phyloP scores from a whole-genome alignment of 2,888 invertebrate species.

The Drosophila setosimentum region DNA sequence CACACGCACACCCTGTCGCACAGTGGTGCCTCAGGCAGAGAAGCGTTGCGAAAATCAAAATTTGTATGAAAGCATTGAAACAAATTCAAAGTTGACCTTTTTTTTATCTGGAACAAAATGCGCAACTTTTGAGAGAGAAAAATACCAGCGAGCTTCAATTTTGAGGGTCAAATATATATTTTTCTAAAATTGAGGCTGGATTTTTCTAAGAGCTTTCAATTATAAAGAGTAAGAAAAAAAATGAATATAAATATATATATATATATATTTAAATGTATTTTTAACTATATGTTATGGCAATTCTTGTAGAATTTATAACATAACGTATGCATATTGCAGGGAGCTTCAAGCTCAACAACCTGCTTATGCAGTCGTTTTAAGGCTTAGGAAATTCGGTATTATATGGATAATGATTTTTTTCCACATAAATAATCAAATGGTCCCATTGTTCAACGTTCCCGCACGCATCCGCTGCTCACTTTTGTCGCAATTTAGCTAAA shows the following conservation, averaged over 20 bases:
- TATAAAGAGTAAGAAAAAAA: not conserved
- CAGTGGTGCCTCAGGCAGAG: not conserved
- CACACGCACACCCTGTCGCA: not conserved
- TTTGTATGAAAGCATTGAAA: not conserved
- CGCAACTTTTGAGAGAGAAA: not conserved
- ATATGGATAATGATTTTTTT: not conserved
- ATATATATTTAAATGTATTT: not conserved
- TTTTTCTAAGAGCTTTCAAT: not conserved
- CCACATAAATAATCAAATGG: not conserved
- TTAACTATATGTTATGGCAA: not conserved
- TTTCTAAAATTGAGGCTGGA: not conserved
- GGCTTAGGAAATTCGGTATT: not conserved
- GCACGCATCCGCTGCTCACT: conserved; percentile 63
- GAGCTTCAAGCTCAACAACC: not conserved
- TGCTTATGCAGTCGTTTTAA: not conserved
- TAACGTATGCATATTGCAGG: not conserved
- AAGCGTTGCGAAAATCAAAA: not conserved
- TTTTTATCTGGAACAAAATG: not conserved
- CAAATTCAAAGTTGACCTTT: not conserved
- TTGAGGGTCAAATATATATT: not conserved
- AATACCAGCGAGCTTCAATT: not conserved
- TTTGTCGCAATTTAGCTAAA: conserved; percentile 81
- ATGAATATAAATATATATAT: not conserved
- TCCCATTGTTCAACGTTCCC: not conserved
- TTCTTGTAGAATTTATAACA: not conserved